These are phyloP conservation scores for Parauchenoglanis punctatus DNA, from an alignment of 2,797 vertebrate genomes.

Conservation along the genomic window DNA sequence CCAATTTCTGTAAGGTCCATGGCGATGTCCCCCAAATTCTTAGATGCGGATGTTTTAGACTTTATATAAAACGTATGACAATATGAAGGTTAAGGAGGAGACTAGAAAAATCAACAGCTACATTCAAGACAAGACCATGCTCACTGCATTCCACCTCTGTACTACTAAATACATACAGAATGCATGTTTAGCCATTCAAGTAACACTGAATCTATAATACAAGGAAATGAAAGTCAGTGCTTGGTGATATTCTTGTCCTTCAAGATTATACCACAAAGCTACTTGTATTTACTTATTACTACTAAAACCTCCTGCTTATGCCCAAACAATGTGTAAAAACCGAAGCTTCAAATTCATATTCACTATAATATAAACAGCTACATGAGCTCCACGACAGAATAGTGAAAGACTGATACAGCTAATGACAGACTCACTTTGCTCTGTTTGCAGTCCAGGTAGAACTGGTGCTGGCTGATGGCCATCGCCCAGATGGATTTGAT, in stretches of 20 bases:
- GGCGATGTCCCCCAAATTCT: conserved; percentile 91
- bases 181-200: not conserved
- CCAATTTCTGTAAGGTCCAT: conserved; percentile 90
- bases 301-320: not conserved
- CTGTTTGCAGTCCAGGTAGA: conserved; percentile 96
- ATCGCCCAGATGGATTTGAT: conserved; percentile 99
- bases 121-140: conserved; percentile 36
- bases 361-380: not conserved
- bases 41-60: conserved; percentile 89
- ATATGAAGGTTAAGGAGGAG: not conserved
- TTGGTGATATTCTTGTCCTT: not conserved
- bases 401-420: not conserved
- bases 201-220: not conserved
- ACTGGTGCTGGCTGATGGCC: conserved; percentile 99
- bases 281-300: not conserved
- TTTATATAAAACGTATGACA: conserved; percentile 55
- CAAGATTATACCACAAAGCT: not conserved
- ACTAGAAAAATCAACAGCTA: conserved; percentile 58
- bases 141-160: not conserved
- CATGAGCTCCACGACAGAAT: not conserved
- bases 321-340: not conserved
- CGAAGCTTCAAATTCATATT: not conserved
- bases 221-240: not conserved
- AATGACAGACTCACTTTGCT: conserved; percentile 87
- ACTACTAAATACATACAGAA: not conserved